These are phyloP conservation scores for Sympetrum striolatum DNA, from an alignment of 2,888 invertebrate species.

Conservation along the genomic window DNA sequence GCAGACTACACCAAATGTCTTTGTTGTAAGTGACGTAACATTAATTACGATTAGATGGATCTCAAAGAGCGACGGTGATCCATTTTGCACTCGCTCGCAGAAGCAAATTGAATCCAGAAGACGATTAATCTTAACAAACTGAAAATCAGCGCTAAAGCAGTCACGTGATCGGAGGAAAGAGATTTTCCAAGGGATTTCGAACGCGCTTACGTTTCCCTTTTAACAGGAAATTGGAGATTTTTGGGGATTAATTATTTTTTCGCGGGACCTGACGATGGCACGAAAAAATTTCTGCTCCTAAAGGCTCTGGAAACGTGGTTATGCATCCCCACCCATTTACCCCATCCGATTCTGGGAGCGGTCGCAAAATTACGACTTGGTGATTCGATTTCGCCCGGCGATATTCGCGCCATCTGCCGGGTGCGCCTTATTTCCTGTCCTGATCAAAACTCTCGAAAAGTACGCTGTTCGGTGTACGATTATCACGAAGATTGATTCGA, in stretches of 20 bases:
- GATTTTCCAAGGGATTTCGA: not conserved
- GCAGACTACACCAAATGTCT: too few relatives aligned
- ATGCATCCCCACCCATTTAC: not conserved
- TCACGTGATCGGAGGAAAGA: not conserved
- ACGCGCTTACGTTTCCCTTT: not conserved
- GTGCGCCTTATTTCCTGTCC: not conserved
- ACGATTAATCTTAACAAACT: not conserved
- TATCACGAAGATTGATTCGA: not conserved
- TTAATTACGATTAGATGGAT: too few relatives aligned
- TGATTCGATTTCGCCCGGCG: not conserved
- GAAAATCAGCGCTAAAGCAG: not conserved
- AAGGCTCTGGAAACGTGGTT: not conserved
- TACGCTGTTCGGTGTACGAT: not conserved
- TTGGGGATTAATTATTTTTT: not conserved
- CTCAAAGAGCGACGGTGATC: too few relatives aligned
- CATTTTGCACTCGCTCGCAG: too few relatives aligned
- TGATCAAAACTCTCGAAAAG: not conserved
- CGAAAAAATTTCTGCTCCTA: not conserved
- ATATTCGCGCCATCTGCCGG: not conserved
- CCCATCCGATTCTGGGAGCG: not conserved
- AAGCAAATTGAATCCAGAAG: too few relatives aligned
- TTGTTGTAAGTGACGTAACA: too few relatives aligned
- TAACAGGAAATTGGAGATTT: not conserved
- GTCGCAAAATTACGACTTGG: not conserved
- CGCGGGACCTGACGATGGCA: not conserved